Evolutionary conservation across 2,797 vertebrate genomes (phyloP), one percentile per base, ranked within the genome.

Genomic region (Platyrinchus mystaceus): DNA sequence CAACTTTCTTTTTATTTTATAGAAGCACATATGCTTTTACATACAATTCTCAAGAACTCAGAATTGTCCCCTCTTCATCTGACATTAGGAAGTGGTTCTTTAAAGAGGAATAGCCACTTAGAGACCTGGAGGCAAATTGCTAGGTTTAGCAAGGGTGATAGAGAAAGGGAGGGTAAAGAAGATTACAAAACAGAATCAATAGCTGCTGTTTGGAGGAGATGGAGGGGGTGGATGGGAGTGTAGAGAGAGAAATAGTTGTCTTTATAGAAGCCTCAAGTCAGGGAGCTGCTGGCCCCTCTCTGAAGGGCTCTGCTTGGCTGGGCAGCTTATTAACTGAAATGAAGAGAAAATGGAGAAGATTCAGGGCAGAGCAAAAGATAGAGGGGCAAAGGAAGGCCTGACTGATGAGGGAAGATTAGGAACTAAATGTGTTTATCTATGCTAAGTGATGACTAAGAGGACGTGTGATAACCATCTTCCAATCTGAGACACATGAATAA

Each of bases 371-470:
- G 12, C 75, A 87, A 60, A 58, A 93, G 73, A 91, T 6, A 73
- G 46, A 80, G 69, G 85, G 84, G 47, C 70, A 55, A 80, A 92
- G 53, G 50, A 69, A 67, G 30, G 69, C 66, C 91, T 94, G 89
- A 74, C 70, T 93, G 94, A 93, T 83, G 82, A 95, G 36, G 37
- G 63, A 83, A 93, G 49, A 88, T 92, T 84, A 96, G 89, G 34
- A 27, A 75, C 50, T 86, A 92, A 96, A 86, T 95, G 74, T 91
- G 87, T 96, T 96, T 97, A 96, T 77, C 82, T 92, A 94, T 73
- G 69, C 53, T 95, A 95, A 94, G 84, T 88, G 91, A 88, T 96
- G 93, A 96, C 93, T 95, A 96, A 97, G 87, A 90, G 68, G 34
- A 73, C 9, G 39, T 62, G 50, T 89, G 94, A 94, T 95, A 96